A percentile compares a stretch with the other conserved stretches of the same genome.
phyloP scores from a whole-genome alignment of 2,888 invertebrate species.

The Heteromyza rotundicornis region DNA sequence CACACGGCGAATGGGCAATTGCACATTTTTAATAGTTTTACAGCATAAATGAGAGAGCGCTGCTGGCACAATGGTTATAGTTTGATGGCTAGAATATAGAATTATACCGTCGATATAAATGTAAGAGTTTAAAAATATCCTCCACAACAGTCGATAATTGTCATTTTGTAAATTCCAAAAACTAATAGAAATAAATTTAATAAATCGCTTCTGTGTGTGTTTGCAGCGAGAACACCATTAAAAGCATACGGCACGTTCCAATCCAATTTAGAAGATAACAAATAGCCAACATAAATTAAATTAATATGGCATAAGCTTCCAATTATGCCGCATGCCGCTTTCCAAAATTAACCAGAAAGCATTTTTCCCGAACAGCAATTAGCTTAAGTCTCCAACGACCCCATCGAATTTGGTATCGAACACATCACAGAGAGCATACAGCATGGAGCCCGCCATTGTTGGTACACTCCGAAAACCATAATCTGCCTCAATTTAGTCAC shows the following conservation, averaged over 20 bases:
- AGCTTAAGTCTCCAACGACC: constrained; percentile 35
- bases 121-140: too few species aligned
- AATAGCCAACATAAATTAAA: constrained; percentile 59
- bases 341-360: constrained; percentile 35
- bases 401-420: neutral
- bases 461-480: neutral
- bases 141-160: too few species aligned
- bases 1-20: too few species aligned
- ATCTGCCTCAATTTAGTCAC: neutral
- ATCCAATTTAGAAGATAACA: constrained; percentile 58
- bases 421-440: neutral
- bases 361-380: constrained; percentile 34
- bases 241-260: constrained; percentile 53
- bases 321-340: constrained; percentile 31
- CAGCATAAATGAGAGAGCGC: too few species aligned
- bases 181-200: constrained; percentile 35
- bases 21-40: too few species aligned
- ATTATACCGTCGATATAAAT: too few species aligned
- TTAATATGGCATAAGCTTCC: constrained; percentile 50
- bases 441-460: neutral
- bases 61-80: too few species aligned
- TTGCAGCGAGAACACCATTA: neutral
- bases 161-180: too few species aligned
- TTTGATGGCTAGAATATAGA: too few species aligned
- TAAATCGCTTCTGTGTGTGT: constrained; percentile 12